These are phyloP conservation scores for Petrocephalus microphthalmus DNA, from an alignment of 2,113 vertebrate species.

Conservation along the genomic window DNA sequence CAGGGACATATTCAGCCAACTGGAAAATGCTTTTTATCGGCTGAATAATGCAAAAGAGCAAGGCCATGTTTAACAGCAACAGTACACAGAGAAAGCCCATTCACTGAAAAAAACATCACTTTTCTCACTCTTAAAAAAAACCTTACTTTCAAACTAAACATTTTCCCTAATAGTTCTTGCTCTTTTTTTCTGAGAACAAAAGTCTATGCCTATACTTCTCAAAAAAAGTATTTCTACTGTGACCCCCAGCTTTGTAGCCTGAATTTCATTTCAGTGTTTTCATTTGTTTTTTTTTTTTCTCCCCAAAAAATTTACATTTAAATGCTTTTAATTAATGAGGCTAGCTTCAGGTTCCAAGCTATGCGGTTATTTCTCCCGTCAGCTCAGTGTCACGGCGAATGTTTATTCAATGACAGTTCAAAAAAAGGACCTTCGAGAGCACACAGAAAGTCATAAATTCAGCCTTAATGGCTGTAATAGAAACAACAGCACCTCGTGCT, in stretches of 20 bases:
- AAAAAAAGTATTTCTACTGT: not conserved
- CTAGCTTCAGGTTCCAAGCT: not conserved
- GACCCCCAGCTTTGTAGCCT: not conserved
- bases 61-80: not conserved
- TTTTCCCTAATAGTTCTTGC: constrained; percentile 7
- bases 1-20: not conserved
- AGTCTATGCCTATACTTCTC: not conserved
- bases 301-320: not conserved
- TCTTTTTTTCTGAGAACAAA: not conserved
- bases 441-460: not conserved
- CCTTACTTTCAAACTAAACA: not conserved
- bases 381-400: not conserved
- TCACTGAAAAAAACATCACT: constrained; percentile 1
- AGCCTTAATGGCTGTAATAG: not conserved
- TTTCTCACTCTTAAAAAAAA: constrained; percentile 9
- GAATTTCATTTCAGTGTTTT: not conserved
- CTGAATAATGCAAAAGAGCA: not conserved
- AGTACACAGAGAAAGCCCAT: not conserved
- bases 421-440: constrained; percentile 2
- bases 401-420: constrained; percentile 8
- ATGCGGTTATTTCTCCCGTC: not conserved
- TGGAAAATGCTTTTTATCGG: not conserved
- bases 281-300: not conserved
- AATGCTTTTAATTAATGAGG: constrained; percentile 8
- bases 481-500: not conserved